These are phyloP conservation scores for Peromyscus maniculatus DNA, from an alignment of 2,113 vertebrate species.

Conservation along the genomic window DNA sequence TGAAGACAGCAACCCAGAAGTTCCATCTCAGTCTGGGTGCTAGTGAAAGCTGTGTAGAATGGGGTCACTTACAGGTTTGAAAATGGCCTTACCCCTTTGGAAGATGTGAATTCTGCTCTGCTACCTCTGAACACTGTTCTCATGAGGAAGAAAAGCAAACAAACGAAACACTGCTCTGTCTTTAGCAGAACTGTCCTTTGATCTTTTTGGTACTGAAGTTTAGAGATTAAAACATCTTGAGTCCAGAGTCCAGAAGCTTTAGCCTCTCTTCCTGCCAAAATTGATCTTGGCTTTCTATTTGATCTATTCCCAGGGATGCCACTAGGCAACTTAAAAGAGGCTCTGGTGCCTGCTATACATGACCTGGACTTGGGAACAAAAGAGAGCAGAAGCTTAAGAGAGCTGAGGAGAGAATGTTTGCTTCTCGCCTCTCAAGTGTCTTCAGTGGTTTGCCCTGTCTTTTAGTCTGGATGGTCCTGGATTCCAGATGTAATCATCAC, in stretches of 20 bases:
- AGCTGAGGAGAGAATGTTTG: rapidly evolving
- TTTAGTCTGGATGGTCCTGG: not conserved
- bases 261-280: not conserved
- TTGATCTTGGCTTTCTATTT: not conserved
- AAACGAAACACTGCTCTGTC: not conserved
- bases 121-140: not conserved
- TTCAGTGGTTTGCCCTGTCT: not conserved
- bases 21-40: too few species aligned
- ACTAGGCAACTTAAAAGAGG: not conserved
- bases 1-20: not conserved
- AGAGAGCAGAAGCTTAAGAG: not conserved
- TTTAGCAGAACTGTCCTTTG: not conserved
- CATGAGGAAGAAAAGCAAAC: not conserved
- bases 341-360: not conserved
- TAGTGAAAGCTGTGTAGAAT: not conserved
- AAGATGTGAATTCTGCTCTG: not conserved
- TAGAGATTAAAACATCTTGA: not conserved
- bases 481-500: not conserved
- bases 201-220: not conserved
- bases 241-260: not conserved
- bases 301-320: not conserved
- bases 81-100: not conserved
- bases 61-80: not conserved
- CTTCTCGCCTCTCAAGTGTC: not conserved
- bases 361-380: not conserved